Evolutionary conservation across 2,888 invertebrate genomes (phyloP), one percentile per base, ranked within the genome.

Genomic region (Dicyrtomina minuta): DNA sequence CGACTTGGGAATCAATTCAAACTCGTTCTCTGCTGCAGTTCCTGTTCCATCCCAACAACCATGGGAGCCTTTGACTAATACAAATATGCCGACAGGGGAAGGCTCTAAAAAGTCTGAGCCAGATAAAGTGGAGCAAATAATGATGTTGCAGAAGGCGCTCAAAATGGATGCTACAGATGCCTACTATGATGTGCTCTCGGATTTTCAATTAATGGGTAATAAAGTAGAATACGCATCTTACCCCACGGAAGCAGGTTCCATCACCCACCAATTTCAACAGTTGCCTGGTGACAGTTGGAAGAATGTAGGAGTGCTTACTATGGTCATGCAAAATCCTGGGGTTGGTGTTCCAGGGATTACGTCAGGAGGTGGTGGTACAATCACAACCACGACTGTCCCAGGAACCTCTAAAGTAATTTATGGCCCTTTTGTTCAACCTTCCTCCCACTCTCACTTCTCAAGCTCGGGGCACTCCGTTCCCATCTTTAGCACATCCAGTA

Each of bases 1-100:
- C 80, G 85, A 87, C 82, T 77, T 86, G 79, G 58, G 82, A 83
- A 13, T 55, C 15, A 56, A 60, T 39, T 33, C 66, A 39, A 51
- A 70, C 1, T 61, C 67, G 13, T 65, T 73, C 10, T 76, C 72
- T 59, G 70, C 76, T 0, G 73, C 74, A 5, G 73, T 76, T 1
- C 75, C 76, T 1, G 59, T 76, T 3, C 75, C 77, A 5, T 72
- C 71, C 24, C 33, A 33, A 8, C 33, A 33, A 8, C 33, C 33
- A 8, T 33, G 33, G 33, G 33, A 33, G 33, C 75, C 76, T 0
- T 73, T 10, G 5, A 15, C 17, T 17, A n/a, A 56, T 44, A 77
- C 77, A 17, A 78, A 78, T 64, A 64, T 78, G 49, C 76, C 72
- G 20, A 76, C 77, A n/a, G 78, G 78, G 33, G 78, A 78, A 73